Evolutionary conservation across 2,113 vertebrate species (phyloP), one percentile per base, ranked within the genome.

Genomic region (Heteronetta atricapilla): DNA sequence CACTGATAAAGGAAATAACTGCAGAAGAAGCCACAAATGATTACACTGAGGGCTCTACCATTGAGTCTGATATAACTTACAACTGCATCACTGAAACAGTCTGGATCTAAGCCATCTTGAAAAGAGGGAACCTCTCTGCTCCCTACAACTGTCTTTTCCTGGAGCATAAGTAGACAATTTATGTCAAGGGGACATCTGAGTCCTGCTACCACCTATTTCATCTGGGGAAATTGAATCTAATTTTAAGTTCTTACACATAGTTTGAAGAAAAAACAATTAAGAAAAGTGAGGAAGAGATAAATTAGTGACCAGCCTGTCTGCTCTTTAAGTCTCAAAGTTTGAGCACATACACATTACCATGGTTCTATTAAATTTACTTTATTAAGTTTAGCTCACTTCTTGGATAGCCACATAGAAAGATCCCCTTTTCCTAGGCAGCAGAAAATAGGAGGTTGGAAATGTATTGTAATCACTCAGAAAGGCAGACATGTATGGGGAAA

Each of bases 41-140:
- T 40, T 67, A 10, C 3, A 53, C 31, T 1, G n/a, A 94, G 48
- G 66, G 75, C 13, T 78, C 90, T 21, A 36, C n/a, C 40, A 50
- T 31, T 0, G 21, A 97, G n/a, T 95, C 96, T n/a, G 88, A 94
- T 60, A 23, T 64, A 72, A 95, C 81, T 92, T 97, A 97, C 33
- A 98, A 38, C 48, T 91, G n/a, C 78, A 88, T 60, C 10, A 88
- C 40, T 18, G 42, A 93, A 58, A 23, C 63, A 53, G 89, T 95
- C 58, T 93, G 28, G 10, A 48, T 63, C 33, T 81, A 63, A 53
- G 31, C 11, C 69, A 20, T n/a, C 72, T 31, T 46, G 31, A 16
- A 90, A 46, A 80, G 53, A 18, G 85, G 72, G 20, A 86, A 18
- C 20, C 63, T 17, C 34, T 76, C 50, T 70, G 4, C 15, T 88